These are phyloP conservation scores for Oncorhynchus gorbuscha DNA, from an alignment of 2,113 vertebrate species.

Conservation along the genomic window DNA sequence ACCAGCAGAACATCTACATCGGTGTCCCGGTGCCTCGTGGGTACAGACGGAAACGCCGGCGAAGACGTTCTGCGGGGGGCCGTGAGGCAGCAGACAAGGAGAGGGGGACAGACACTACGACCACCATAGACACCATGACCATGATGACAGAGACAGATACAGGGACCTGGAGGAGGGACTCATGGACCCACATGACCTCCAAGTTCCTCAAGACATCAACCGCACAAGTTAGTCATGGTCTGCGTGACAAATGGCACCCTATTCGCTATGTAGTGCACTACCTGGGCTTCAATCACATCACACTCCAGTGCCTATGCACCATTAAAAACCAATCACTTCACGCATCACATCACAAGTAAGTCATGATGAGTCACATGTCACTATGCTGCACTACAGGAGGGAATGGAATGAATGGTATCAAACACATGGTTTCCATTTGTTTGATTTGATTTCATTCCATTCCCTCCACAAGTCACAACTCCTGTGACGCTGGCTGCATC, in stretches of 20 bases:
- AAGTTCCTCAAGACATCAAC: slow-evolving; percentile 72
- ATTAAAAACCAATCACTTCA: too few species aligned
- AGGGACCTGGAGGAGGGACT: slow-evolving; percentile 66
- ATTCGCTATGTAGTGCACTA: neutral
- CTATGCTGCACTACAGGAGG: too few species aligned
- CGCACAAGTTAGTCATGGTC: slow-evolving; percentile 81
- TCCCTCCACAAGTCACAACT: too few species aligned
- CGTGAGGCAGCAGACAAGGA: slow-evolving; percentile 68
- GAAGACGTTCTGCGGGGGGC: slow-evolving; percentile 74
- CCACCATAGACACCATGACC: slow-evolving; percentile 62
- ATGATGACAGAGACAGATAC: slow-evolving; percentile 59
- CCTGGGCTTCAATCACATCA: neutral
- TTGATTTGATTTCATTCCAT: too few species aligned
- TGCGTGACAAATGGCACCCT: neutral
- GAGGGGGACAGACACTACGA: slow-evolving; percentile 54
- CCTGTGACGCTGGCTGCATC: too few species aligned
- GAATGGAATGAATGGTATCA: too few species aligned
- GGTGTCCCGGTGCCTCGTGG: slow-evolving; percentile 85
- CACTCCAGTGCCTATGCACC: too few species aligned
- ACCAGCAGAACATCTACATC: slow-evolving; percentile 87
- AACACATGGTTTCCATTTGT: too few species aligned
- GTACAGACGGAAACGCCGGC: slow-evolving; percentile 81
- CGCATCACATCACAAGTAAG: too few species aligned
- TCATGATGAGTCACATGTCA: too few species aligned
- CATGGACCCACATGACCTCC: slow-evolving; percentile 61